Evolutionary conservation across 2,888 invertebrate genomes (phyloP), one percentile per base, ranked within the genome.

Genomic region (Lissonota sp.): DNA sequence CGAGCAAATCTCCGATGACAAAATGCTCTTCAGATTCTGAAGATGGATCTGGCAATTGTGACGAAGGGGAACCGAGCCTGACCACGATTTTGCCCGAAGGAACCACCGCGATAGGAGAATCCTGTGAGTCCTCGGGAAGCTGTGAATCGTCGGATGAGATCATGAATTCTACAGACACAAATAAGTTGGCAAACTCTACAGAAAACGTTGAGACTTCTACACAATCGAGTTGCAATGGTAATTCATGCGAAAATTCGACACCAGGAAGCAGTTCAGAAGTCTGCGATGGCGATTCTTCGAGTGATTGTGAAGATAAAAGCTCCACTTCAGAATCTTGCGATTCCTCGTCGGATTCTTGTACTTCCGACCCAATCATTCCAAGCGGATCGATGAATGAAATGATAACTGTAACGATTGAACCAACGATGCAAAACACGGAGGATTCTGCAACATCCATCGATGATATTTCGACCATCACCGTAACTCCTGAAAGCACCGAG

Each of bases 401-500:
- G 16, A 55, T 8, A 37, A 46, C 46, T 5, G 49, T 46, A 5
- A 55, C 70, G n/a, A 62, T 53, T 4, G 26, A 60, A n/a, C 40
- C 71, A 6, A 57, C 72, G 7, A 6, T 64, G 8, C 16, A 16
- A 14, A 63, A 77, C 1, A 12, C 5, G 6, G 76, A 80, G 6
- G n/a, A 75, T 12, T 12, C 0, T 55, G 62, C 62, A 40, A 71
- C 57, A 3, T 66, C 14, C 14, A 51, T 42, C 7, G 46, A 53
- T 8, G 72, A 67, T 12, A 8, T 82, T 12, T 44, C 79, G 14
- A 60, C 63, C 44, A 80, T 62, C 0, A 44, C 39, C 5, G 83
- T 75, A 8, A 67, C 77, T 2, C 82, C 66, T 10, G 71, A 69
- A 42, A 84, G 69, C 10, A 81, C 79, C 1, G 16, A 16, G 3